These are phyloP conservation scores for Sturnus vulgaris DNA, from an alignment of 2,113 vertebrate genomes.

Conservation along the genomic window DNA sequence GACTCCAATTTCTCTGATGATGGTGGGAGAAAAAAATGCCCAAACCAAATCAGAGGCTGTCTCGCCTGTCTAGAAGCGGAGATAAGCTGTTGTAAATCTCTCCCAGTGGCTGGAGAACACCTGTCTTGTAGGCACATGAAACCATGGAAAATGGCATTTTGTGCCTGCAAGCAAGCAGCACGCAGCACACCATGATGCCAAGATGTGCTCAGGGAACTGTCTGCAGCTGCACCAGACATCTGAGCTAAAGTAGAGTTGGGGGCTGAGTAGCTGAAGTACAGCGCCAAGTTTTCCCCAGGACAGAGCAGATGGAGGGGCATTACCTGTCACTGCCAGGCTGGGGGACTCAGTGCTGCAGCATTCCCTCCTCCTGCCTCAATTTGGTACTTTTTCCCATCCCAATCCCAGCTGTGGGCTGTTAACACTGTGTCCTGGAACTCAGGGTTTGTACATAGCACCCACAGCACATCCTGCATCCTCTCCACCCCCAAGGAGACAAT, in stretches of 20 bases:
- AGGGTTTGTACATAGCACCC: not conserved
- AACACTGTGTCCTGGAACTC: not conserved
- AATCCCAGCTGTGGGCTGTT: not conserved
- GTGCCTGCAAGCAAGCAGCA: not conserved
- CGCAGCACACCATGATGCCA: fast-evolving
- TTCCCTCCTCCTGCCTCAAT: not conserved
- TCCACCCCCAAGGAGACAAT: too few relatives aligned
- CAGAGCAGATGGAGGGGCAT: not conserved
- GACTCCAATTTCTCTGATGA: not conserved
- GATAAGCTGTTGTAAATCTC: not conserved
- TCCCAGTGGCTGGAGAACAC: not conserved
- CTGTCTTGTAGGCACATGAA: not conserved
- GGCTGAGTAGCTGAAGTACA: not conserved
- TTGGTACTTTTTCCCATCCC: not conserved
- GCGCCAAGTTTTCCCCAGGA: fast-evolving
- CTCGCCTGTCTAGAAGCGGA: not conserved
- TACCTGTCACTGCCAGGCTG: not conserved
- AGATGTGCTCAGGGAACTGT: not conserved
- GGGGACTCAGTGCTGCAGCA: not conserved
- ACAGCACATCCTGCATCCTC: not conserved
- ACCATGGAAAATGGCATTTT: not conserved
- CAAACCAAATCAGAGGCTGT: not conserved
- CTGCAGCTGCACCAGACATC: not conserved
- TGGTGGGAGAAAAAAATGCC: not conserved
- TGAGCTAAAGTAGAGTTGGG: not conserved